Evolutionary conservation across 2,888 invertebrate species (phyloP).

Genomic region (Chymomyza procnemis): DNA sequence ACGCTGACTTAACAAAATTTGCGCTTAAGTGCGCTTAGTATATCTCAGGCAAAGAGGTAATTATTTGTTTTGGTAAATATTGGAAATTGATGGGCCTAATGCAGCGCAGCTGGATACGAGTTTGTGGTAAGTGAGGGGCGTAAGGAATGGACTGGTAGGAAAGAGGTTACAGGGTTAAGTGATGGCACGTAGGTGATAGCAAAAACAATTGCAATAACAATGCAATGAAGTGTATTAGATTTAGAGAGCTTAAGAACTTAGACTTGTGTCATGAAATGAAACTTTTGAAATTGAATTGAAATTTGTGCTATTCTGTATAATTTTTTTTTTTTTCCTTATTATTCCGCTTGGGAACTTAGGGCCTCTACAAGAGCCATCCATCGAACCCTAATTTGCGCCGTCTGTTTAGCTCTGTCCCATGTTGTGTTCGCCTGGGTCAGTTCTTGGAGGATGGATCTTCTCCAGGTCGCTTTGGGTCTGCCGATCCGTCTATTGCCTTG

Average conservation of each 20-base stretch:
- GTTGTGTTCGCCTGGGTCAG: too few relatives aligned
- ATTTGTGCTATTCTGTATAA: too few relatives aligned
- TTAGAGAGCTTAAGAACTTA: not conserved
- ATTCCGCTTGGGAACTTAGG: too few relatives aligned
- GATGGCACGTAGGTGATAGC: not conserved
- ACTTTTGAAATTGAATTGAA: too few relatives aligned
- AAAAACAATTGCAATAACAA: not conserved
- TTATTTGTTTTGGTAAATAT: constrained; percentile 58
- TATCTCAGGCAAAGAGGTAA: constrained; percentile 41
- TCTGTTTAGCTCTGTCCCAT: too few relatives aligned
- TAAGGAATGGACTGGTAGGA: not conserved
- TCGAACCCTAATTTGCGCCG: too few relatives aligned
- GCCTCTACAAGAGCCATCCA: too few relatives aligned
- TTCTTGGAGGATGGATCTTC: too few relatives aligned
- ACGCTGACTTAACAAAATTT: constrained; percentile 47
- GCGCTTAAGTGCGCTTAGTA: constrained; percentile 8
- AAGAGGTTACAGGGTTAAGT: not conserved
- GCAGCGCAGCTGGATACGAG: constrained; percentile 41
- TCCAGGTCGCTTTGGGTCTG: too few relatives aligned
- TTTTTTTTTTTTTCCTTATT: too few relatives aligned
- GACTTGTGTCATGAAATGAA: too few relatives aligned
- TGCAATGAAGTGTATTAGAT: not conserved
- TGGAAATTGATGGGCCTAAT: constrained; percentile 31
- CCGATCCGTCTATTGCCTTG: too few relatives aligned
- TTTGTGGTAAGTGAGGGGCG: not conserved